Conservation (phyloP, 2,797 vertebrate species). For the Intellagama lesueurii region DNA sequence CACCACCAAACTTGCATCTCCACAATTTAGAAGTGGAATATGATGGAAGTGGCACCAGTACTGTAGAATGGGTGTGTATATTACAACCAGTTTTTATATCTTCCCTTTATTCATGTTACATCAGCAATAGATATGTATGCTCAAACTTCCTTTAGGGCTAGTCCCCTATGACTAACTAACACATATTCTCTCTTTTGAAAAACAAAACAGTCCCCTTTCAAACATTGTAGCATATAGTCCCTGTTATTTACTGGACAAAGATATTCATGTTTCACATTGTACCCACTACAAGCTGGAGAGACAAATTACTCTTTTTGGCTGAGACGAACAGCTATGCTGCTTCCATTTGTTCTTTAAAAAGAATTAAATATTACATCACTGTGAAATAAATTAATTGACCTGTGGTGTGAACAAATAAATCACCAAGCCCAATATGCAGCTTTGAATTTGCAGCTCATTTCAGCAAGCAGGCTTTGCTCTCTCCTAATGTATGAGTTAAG, state of each 20-base stretch:
- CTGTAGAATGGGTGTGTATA: not conserved
- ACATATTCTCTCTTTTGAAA: not conserved
- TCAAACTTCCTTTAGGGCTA: not conserved
- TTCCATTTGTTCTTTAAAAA: conserved; percentile 68
- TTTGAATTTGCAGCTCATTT: conserved; percentile 74
- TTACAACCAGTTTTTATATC: not conserved
- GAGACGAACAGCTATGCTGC: conserved; percentile 62
- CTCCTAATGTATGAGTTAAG: conserved; percentile 71
- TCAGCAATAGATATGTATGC: not conserved
- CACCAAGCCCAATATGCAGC: conserved; percentile 69
- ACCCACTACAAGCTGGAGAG: conserved; percentile 54
- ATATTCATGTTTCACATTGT: conserved; percentile 51
- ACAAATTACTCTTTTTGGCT: conserved; percentile 66
- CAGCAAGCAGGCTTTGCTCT: conserved; percentile 38
- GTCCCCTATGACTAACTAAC: not conserved
- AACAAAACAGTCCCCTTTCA: conserved; percentile 53
- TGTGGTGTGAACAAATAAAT: conserved; percentile 75
- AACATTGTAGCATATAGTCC: conserved; percentile 46
- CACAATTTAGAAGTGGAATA: not conserved
- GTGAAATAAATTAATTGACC: conserved; percentile 79
- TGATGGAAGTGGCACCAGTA: not conserved
- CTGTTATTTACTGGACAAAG: conserved; percentile 50
- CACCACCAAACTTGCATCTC: not conserved
- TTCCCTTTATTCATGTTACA: not conserved
- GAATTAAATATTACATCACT: conserved; percentile 73